phyloP scores from a whole-genome alignment of 2,888 invertebrate genomes.

The Acanthosepion esculentum region DNA sequence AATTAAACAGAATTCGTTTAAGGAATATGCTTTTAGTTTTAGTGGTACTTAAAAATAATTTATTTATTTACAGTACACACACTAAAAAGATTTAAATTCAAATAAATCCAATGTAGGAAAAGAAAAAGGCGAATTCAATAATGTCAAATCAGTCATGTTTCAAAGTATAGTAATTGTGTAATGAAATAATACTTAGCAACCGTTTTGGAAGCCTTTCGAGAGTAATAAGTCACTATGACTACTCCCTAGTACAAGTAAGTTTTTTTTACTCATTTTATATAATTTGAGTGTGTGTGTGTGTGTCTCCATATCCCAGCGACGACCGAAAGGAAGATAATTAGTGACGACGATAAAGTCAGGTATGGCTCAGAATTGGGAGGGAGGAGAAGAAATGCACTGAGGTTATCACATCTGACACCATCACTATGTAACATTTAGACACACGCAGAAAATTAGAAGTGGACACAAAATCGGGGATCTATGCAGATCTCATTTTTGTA shows the following conservation, averaged over 20 bases:
- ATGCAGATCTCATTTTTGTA: neutral
- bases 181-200: neutral
- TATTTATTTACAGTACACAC: neutral
- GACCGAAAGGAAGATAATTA: neutral
- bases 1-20: neutral
- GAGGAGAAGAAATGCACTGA: neutral
- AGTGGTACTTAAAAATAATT: neutral
- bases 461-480: conserved; percentile 21
- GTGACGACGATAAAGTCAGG: neutral
- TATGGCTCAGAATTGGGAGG: neutral
- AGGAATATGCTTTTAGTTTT: neutral
- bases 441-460: neutral
- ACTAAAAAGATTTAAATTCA: neutral
- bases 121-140: neutral
- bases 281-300: neutral
- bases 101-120: neutral
- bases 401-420: neutral
- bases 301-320: too few relatives aligned
- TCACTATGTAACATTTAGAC: neutral
- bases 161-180: neutral
- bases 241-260: too few relatives aligned
- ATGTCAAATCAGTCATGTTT: neutral
- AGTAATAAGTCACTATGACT: neutral
- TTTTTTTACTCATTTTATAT: too few relatives aligned
- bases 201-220: neutral